Percentiles rank a stretch among this genome's conserved stretches.
Evolutionary conservation across 2,113 vertebrate species (phyloP).

Genomic region (Sander lucioperca): DNA sequence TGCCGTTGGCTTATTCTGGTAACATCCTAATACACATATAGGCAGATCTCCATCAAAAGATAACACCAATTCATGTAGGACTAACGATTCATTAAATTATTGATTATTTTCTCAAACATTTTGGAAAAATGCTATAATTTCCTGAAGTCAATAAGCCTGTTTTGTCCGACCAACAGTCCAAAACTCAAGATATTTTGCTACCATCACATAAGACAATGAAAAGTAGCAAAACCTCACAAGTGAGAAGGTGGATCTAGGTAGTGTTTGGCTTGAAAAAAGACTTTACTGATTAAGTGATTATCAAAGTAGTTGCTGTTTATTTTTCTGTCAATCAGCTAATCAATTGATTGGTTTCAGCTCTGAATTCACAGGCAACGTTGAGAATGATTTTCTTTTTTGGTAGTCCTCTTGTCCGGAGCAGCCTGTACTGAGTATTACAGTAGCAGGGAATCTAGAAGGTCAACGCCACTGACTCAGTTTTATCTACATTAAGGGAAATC

Average conservation of each 20-base stretch:
- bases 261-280: background rate
- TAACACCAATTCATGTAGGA: background rate
- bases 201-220: no score
- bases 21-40: background rate
- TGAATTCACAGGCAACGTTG: background rate
- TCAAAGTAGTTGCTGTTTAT: background rate
- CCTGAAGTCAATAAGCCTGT: background rate
- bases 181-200: background rate
- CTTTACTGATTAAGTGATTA: background rate
- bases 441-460: conserved; percentile 10
- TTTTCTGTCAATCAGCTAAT: background rate
- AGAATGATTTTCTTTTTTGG: background rate
- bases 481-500: conserved; percentile 62
- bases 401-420: background rate
- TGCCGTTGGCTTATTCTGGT: background rate
- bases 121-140: background rate
- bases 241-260: background rate
- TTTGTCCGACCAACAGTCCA: background rate
- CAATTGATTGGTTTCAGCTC: background rate
- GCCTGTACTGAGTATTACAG: background rate
- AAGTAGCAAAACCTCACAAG: background rate
- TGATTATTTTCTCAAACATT: no score
- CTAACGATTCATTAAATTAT: background rate
- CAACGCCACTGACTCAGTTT: conserved; percentile 41
- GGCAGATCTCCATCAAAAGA: background rate